Percentiles rank a stretch among this genome's conserved stretches.
These are phyloP conservation scores for Phalera bucephala DNA, from an alignment of 2,888 invertebrate genomes.

Conservation along the genomic window DNA sequence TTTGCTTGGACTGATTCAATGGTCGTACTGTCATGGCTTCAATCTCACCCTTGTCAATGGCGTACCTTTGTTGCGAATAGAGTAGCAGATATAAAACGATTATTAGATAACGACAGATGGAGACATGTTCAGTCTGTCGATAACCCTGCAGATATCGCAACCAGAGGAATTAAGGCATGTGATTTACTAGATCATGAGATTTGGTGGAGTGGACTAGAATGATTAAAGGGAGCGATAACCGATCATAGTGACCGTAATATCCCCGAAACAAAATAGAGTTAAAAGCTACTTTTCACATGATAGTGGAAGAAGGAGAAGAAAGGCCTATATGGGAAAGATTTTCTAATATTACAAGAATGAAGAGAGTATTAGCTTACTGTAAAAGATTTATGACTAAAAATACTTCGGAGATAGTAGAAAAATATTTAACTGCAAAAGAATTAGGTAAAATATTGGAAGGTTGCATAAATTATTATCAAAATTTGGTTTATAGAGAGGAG, in stretches of 20 bases:
- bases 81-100: conserved; percentile 7
- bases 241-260: neutral
- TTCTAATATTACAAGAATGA: conserved; percentile 7
- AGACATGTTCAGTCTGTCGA: conserved; percentile 8
- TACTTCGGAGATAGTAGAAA: conserved; percentile 2
- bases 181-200: neutral
- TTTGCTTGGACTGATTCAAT: conserved; percentile 17
- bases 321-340: conserved; percentile 10
- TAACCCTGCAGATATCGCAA: conserved; percentile 15
- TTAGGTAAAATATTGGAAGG: neutral
- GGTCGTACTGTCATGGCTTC: conserved; percentile 20
- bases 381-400: conserved; percentile 5
- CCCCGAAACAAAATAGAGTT: conserved; percentile 3
- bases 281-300: neutral
- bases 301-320: conserved; percentile 1
- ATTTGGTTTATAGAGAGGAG: conserved; percentile 3
- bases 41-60: conserved; percentile 10
- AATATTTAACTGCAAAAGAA: conserved; percentile 3
- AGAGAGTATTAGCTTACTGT: conserved; percentile 11
- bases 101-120: conserved; percentile 7
- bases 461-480: conserved; percentile 6
- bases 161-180: conserved; percentile 5
- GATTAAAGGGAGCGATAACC: neutral
- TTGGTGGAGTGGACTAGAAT: conserved; percentile 11
- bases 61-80: conserved; percentile 16